Evolutionary conservation across 2,888 invertebrate species (phyloP), one percentile per base, ranked within the genome.

Genomic region (Drosophila aldrichi): DNA sequence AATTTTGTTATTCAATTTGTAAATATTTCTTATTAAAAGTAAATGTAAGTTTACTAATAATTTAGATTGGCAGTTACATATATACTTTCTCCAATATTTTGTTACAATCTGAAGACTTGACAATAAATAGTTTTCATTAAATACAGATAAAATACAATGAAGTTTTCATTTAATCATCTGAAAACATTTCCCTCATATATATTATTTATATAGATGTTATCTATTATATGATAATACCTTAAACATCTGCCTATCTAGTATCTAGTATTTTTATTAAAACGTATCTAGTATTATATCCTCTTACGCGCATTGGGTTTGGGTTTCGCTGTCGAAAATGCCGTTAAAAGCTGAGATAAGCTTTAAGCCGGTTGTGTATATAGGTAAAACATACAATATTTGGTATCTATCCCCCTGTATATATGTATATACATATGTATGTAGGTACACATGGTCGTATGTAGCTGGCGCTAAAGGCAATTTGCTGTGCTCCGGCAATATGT

Each of bases 391-490:
- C 3, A n/a, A 32, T 34, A 9, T 14, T 20, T 20, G 32, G 22
- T 8, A 18, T 18, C 14, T 6, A 25, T 25, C 7, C 25, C 18
- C 5, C 32, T 10, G 10, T 32, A 32, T 6, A 7, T 29, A 5
- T 5, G 7, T 6, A 22, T 22, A 2, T 22, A 22, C 10, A 3
- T 32, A 32, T 6, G 0, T 29, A 5, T 5, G 5, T 6, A 3
- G 22, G 16, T 6, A 20, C 25, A 18, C 25, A 18, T 12, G 3
- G 5, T 16, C 38, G 6, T 12, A 8, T 34, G 34, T 25, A 55
- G 62, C 34, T 55, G 58, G 57, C 58, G 63, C 22, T 51, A 41
- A 52, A 34, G 34, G 59, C 56, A 64, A 48, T 64, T 43, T 65
- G 58, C 25, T 25, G 56, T 48, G 43, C 36, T 43, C 41, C 40